Conservation (phyloP, 2,113 vertebrate genomes). For the Tupaia chinensis region DNA sequence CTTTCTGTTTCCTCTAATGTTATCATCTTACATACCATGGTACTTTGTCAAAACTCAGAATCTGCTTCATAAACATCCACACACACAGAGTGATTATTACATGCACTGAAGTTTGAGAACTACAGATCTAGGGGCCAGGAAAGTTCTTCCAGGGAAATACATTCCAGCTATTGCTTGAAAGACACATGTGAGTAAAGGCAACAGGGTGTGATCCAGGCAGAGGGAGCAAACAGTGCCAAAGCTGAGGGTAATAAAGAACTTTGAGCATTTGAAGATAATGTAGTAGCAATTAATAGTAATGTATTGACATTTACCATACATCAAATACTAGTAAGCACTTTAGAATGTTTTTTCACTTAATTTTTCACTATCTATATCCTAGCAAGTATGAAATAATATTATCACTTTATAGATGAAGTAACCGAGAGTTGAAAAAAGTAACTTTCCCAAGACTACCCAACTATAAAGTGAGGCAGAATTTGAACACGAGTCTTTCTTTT, state of each 20-base stretch:
- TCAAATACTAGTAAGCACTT: constrained; percentile 67
- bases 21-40: background rate
- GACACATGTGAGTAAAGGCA: constrained; percentile 11
- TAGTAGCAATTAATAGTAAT: constrained; percentile 67
- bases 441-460: constrained; percentile 42
- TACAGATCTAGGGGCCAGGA: constrained; percentile 51
- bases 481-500: constrained; percentile 41
- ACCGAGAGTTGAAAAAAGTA: constrained; percentile 44
- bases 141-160: constrained; percentile 44
- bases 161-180: constrained; percentile 44
- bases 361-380: constrained; percentile 65
- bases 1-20: background rate
- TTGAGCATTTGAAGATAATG: constrained; percentile 55
- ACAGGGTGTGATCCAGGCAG: constrained; percentile 48
- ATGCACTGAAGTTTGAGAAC: constrained; percentile 14
- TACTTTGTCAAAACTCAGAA: background rate
- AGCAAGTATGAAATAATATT: constrained; percentile 29
- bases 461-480: constrained; percentile 38
- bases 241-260: constrained; percentile 53
- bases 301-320: constrained; percentile 66
- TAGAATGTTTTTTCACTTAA: constrained; percentile 67
- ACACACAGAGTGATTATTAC: background rate
- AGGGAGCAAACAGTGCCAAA: constrained; percentile 56
- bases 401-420: constrained; percentile 53
- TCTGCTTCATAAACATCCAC: background rate